Conservation (phyloP, 2,113 vertebrate species). For the Oryzias curvinotus region DNA sequence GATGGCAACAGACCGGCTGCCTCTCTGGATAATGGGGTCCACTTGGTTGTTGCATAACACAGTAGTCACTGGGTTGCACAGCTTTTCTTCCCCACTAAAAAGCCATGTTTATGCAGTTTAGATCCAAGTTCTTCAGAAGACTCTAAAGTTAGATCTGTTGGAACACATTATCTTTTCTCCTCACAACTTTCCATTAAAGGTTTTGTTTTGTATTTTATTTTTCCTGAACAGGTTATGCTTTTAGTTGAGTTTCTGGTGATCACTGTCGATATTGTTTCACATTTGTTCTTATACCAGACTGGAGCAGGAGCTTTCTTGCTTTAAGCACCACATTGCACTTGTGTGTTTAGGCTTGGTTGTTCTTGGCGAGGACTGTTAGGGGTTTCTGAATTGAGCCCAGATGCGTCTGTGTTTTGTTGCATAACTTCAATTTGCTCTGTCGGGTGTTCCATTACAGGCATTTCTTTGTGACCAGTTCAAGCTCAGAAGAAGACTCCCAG, state of each 20-base stretch:
- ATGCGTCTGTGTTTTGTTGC: conserved; percentile 38
- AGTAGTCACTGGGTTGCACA: conserved; percentile 47
- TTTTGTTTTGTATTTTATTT: neutral
- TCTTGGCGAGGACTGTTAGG: conserved; percentile 8
- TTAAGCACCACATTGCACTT: neutral
- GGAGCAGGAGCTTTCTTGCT: conserved; percentile 1
- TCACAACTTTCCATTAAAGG: conserved; percentile 15
- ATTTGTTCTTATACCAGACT: conserved; percentile 11
- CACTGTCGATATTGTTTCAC: neutral
- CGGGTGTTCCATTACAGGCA: neutral
- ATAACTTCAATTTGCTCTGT: conserved; percentile 22
- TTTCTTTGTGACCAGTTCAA: conserved; percentile 26
- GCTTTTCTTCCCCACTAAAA: conserved; percentile 21
- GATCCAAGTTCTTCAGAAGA: conserved; percentile 38
- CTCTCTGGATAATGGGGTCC: conserved; percentile 31
- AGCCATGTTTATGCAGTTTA: conserved; percentile 28
- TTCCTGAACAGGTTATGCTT: neutral
- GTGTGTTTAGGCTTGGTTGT: conserved; percentile 27
- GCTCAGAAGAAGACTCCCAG: neutral
- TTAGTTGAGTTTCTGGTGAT: no score
- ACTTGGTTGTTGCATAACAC: conserved; percentile 44
- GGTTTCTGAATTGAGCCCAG: conserved; percentile 42
- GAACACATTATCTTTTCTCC: conserved; percentile 46
- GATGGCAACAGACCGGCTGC: conserved; percentile 42
- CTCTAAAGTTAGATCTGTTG: neutral